Evolutionary conservation across 2,888 invertebrate genomes (phyloP), one percentile per base, ranked within the genome.

Genomic region (Ectemnius continuus): DNA sequence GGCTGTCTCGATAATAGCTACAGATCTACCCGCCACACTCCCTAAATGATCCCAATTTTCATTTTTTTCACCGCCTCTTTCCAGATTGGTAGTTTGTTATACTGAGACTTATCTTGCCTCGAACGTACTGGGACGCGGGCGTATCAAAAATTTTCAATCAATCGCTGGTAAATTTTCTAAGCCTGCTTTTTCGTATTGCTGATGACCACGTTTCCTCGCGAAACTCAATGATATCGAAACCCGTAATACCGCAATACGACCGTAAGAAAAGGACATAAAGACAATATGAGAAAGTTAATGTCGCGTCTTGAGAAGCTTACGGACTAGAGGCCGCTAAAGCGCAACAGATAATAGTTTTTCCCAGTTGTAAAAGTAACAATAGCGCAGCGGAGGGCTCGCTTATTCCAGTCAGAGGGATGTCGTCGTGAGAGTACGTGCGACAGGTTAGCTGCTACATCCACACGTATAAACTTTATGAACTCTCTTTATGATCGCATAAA

Each of bases 401-500:
- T 72, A 74, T 82, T 83, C 79, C 59, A 67, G 80, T 80, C 75
- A 66, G 73, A 76, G 67, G 36, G 73, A 66, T 78, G 75, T 70
- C 76, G 63, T 65, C 47, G 18, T 26, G 23, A 14, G 63, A 69
- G 62, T 75, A 80, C 73, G 73, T 66, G 71, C 70, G 67, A 79
- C 76, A 77, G 82, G 78, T 83, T 77, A 78, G 78, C 77, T 74
- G 76, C 81, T 76, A 70, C 75, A 70, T 65, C 71, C 68, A 58
- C 73, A 61, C 67, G 75, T 80, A 77, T 81, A 79, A 82, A 83
- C 80, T 86, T 85, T 79, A 85, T 80, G 84, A 83, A 83, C 84
- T 81, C 76, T 76, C 76, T 86, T 85, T 85, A 85, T 78, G 81
- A 79, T 75, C 78, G 68, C 78, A 81, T 86, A 81, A 86, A 86